These are phyloP conservation scores for Lysiphlebus fabarum DNA, from an alignment of 1,140 invertebrate genomes.

Conservation along the genomic window DNA sequence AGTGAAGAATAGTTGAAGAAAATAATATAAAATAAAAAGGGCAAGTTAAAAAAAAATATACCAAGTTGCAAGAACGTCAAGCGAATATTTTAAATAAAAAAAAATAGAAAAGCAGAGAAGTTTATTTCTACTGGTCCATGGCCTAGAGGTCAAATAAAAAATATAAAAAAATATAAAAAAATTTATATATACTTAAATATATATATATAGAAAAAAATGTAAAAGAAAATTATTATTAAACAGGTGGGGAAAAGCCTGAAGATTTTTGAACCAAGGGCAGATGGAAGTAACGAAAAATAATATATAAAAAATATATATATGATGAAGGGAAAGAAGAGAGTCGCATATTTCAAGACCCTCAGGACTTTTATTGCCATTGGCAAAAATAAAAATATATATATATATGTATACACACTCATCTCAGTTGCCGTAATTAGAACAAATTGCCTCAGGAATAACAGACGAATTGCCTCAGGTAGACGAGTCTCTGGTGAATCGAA, in stretches of 20 bases:
- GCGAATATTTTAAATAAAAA: conserved; percentile 23
- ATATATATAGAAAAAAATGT: no score
- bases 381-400: conserved; percentile 21
- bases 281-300: conserved; percentile 21
- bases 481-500: conserved; percentile 43
- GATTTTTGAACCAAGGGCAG: conserved; percentile 33
- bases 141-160: conserved; percentile 10
- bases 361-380: conserved; percentile 18
- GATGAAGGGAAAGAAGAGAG: conserved; percentile 5
- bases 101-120: conserved; percentile 28
- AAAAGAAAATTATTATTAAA: no score
- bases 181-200: no score
- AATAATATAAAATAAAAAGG: background rate
- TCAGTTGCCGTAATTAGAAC: conserved; percentile 35
- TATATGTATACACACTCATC: background rate
- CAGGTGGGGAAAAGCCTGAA: conserved; percentile 12
- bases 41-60: conserved; percentile 11
- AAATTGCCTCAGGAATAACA: conserved; percentile 21
- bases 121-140: conserved; percentile 27
- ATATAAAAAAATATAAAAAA: no score
- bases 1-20: background rate
- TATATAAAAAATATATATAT: conserved; percentile 3
- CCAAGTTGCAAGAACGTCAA: conserved; percentile 17
- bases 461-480: conserved; percentile 16
- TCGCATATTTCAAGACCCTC: conserved; percentile 7